Conservation (phyloP, 1,140 invertebrate species). For the Capitella teleta region DNA sequence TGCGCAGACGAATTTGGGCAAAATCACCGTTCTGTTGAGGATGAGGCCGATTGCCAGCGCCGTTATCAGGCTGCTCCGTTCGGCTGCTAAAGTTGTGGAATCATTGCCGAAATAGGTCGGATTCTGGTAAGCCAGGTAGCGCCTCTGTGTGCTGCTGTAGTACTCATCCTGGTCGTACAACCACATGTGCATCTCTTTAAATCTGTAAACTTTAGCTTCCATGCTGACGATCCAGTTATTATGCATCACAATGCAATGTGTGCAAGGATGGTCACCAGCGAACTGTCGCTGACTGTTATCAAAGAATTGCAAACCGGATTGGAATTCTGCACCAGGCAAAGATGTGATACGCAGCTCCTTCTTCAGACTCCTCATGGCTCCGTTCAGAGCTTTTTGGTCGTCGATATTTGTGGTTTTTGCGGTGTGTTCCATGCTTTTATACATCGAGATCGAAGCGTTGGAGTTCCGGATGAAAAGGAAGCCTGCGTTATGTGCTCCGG, state of each 20-base stretch:
- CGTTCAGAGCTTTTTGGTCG: conserved; percentile 11
- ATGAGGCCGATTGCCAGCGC: conserved; percentile 6
- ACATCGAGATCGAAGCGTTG: conserved; percentile 1
- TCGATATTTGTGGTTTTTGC: conserved; percentile 1
- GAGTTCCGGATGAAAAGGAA: conserved; percentile 3
- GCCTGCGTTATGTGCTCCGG: conserved; percentile 6
- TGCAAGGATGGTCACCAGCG: not conserved
- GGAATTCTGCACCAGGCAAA: not conserved
- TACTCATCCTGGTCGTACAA: conserved; percentile 10
- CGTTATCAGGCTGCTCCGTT: conserved; percentile 1
- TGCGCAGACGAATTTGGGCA: conserved; percentile 10
- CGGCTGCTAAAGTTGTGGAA: not conserved
- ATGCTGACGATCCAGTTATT: conserved; percentile 14
- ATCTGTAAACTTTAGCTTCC: conserved; percentile 13
- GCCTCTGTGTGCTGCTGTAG: conserved; percentile 1
- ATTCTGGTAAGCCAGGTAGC: conserved; percentile 10
- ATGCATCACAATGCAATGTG: conserved; percentile 2
- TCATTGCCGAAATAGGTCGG: not conserved
- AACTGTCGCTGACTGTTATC: not conserved
- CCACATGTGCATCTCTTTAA: conserved; percentile 9
- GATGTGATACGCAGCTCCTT: not conserved
- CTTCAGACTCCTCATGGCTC: not conserved
- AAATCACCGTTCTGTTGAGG: conserved; percentile 9
- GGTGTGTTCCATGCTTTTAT: conserved; percentile 6
- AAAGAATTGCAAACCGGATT: not conserved